These are phyloP conservation scores for Plectrocnemia conspersa DNA, from an alignment of 1,140 invertebrate species.

Conservation along the genomic window DNA sequence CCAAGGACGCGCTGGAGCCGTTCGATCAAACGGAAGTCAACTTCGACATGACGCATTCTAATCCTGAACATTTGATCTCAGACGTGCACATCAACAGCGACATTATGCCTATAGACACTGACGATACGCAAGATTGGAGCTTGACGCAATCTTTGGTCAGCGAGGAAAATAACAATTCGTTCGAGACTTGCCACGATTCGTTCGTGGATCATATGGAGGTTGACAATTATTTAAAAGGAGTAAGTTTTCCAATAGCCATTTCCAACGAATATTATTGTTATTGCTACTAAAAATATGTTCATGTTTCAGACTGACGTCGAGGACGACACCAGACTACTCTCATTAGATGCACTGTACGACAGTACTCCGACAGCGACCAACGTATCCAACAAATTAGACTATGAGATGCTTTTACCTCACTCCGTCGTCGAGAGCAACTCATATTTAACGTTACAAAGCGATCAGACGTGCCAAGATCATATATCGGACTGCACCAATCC, in stretches of 20 bases:
- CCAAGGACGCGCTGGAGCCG: no score
- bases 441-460: neutral
- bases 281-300: no score
- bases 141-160: neutral
- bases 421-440: conserved; percentile 15
- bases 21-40: no score
- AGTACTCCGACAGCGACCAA: neutral
- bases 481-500: conserved; percentile 9
- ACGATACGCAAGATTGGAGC: conserved; percentile 8
- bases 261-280: neutral
- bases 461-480: neutral
- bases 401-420: conserved; percentile 18
- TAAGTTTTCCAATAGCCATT: conserved; percentile 1
- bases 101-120: neutral
- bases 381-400: conserved; percentile 17
- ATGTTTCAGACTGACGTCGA: neutral
- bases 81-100: neutral
- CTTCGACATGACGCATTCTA: no score
- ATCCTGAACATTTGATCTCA: no score
- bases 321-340: neutral
- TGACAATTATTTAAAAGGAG: no score
- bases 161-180: neutral
- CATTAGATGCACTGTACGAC: neutral
- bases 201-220: no score
- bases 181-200: no score